phyloP scores from a whole-genome alignment of 2,113 vertebrate species.

The Chamaea fasciata region DNA sequence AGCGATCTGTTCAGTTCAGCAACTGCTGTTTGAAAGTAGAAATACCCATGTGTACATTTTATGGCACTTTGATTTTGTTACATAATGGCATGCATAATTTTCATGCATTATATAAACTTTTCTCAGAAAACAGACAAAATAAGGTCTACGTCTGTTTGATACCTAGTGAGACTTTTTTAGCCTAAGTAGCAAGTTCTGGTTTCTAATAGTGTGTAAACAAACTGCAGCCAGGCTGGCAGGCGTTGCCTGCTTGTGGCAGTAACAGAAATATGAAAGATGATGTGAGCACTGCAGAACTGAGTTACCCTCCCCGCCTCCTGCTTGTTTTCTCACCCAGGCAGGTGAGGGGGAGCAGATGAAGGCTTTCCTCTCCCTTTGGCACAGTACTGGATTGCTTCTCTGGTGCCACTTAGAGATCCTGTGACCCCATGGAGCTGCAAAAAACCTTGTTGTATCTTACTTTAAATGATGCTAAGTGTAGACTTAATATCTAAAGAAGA shows the following conservation, averaged over 20 bases:
- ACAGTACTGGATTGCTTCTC: fast-evolving
- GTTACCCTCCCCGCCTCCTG: not conserved
- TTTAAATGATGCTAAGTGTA: not conserved
- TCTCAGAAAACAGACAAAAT: not conserved
- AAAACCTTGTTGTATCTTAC: not conserved
- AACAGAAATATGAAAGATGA: not conserved
- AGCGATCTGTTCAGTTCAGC: fast-evolving
- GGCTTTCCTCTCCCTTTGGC: not conserved
- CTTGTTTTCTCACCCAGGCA: not conserved
- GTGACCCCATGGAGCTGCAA: not conserved
- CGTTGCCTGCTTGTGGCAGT: not conserved
- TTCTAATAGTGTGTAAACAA: not conserved
- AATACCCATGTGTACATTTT: not conserved
- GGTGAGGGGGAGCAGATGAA: not conserved
- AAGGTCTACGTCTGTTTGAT: not conserved
- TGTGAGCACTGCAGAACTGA: not conserved
- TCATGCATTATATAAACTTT: not conserved
- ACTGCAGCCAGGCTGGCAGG: slow-evolving; percentile 3
- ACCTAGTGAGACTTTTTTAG: not conserved
- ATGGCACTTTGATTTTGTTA: not conserved
- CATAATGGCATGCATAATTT: not conserved
- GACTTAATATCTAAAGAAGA: not conserved
- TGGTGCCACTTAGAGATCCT: not conserved
- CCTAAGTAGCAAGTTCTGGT: not conserved
- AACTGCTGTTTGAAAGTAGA: not conserved